These are phyloP conservation scores for Pelecanus crispus DNA, from an alignment of 2,113 vertebrate genomes.

Conservation along the genomic window DNA sequence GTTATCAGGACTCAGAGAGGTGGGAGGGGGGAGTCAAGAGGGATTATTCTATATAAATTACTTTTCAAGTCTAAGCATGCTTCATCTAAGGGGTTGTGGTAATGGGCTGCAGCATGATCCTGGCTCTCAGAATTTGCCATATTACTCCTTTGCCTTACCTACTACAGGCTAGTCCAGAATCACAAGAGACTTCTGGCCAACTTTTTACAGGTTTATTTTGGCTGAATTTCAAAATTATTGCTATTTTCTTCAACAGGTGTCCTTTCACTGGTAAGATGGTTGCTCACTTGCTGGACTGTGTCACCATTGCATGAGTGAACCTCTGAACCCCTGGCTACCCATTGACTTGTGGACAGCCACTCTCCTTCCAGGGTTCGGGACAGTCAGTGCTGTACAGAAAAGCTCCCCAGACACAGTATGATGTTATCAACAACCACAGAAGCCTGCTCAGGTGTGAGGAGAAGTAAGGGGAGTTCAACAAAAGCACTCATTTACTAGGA, in stretches of 20 bases:
- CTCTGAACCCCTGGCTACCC: not conserved
- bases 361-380: not conserved
- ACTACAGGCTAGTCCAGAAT: not conserved
- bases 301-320: accelerated
- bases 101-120: not conserved
- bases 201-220: not conserved
- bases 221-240: not conserved
- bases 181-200: not conserved
- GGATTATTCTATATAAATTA: not conserved
- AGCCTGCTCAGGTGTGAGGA: not conserved
- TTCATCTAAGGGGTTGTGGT: not conserved
- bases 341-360: not conserved
- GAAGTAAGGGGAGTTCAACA: not conserved
- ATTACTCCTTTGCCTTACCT: not conserved
- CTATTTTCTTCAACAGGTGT: not conserved
- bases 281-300: not conserved
- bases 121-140: not conserved
- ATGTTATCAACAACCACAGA: not conserved
- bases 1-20: not conserved
- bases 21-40: not conserved
- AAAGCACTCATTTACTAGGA: not conserved
- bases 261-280: not conserved
- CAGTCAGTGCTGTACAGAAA: not conserved
- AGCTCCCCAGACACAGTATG: not conserved
- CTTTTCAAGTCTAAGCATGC: not conserved